phyloP scores from a whole-genome alignment of 1,140 invertebrate genomes.

The Catajapyx aquilonaris region DNA sequence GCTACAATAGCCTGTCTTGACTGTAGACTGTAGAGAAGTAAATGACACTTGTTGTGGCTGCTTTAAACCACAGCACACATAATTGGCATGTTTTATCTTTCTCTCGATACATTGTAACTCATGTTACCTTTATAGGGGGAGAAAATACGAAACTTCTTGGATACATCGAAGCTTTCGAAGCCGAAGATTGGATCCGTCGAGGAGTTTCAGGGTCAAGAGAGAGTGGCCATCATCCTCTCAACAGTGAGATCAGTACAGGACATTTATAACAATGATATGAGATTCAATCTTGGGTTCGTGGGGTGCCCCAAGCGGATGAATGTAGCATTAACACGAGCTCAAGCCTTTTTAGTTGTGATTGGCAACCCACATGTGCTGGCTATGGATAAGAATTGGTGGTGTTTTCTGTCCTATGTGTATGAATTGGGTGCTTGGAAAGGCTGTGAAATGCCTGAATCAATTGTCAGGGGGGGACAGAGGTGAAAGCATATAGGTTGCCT shows the following conservation, averaged over 20 bases:
- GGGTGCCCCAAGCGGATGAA: slow-evolving; percentile 55
- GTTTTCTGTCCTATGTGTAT: no score
- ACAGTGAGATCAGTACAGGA: slow-evolving; percentile 45
- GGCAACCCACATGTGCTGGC: slow-evolving; percentile 58
- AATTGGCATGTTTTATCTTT: slow-evolving; percentile 10
- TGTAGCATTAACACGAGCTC: slow-evolving; percentile 64
- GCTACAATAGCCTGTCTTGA: no score
- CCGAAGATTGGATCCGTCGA: slow-evolving; percentile 84
- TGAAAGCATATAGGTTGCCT: no score
- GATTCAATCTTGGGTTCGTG: slow-evolving; percentile 49
- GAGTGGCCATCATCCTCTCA: slow-evolving; percentile 72
- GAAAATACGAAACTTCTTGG: slow-evolving; percentile 44
- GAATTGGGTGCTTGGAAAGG: no score
- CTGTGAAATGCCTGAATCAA: no score
- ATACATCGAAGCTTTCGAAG: slow-evolving; percentile 34
- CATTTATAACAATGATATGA: slow-evolving; percentile 27
- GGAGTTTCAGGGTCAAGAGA: slow-evolving; percentile 95
- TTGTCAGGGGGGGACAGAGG: no score
- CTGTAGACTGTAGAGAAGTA: background rate
- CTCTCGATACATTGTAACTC: slow-evolving; percentile 7
- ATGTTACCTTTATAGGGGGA: slow-evolving; percentile 46
- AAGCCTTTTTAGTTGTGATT: slow-evolving; percentile 52
- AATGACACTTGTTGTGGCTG: slow-evolving; percentile 1
- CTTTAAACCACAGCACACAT: background rate
- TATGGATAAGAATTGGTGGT: slow-evolving; percentile 46